Evolutionary conservation across 2,113 vertebrate species (phyloP).

Genomic region (Odontophorus gujanensis): DNA sequence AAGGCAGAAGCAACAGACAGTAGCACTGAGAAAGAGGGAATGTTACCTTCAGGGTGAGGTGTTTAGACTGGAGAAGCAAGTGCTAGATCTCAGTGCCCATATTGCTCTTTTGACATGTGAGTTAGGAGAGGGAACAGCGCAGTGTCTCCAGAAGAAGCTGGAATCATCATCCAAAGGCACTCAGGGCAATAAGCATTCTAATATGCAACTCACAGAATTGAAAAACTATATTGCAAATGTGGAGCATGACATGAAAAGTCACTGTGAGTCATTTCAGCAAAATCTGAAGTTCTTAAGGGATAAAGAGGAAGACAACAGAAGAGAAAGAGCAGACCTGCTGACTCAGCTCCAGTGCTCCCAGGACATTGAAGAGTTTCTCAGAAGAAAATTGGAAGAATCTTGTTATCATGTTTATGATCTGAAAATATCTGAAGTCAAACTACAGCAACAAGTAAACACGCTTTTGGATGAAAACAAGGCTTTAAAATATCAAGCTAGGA

Average conservation of each 20-base stretch:
- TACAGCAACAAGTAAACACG: conserved; percentile 76
- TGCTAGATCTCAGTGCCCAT: conserved; percentile 73
- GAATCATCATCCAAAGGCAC: neutral
- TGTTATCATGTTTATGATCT: conserved; percentile 64
- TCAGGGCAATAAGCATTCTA: neutral
- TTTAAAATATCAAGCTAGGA: conserved; percentile 57
- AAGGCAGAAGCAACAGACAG: conserved; percentile 80
- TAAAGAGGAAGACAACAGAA: conserved; percentile 68
- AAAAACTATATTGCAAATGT: neutral
- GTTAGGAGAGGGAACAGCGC: neutral
- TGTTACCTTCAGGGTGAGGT: conserved; percentile 76
- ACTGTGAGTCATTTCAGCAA: conserved; percentile 60
- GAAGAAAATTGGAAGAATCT: conserved; percentile 78
- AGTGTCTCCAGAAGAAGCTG: conserved; percentile 9
- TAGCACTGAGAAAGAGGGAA: conserved; percentile 75
- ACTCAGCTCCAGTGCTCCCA: conserved; percentile 75
- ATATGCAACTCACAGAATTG: neutral
- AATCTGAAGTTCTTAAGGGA: conserved; percentile 74
- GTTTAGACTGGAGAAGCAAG: conserved; percentile 79
- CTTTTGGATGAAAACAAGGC: conserved; percentile 75
- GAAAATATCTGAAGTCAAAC: conserved; percentile 75
- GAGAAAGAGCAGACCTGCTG: conserved; percentile 58
- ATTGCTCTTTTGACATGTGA: conserved; percentile 49
- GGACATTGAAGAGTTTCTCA: conserved; percentile 70
- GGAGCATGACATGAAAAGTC: conserved; percentile 62